Percentiles rank a stretch among this genome's conserved stretches.
These are phyloP conservation scores for Styela plicata DNA, from an alignment of 23 tunicate species.

Conservation along the genomic window DNA sequence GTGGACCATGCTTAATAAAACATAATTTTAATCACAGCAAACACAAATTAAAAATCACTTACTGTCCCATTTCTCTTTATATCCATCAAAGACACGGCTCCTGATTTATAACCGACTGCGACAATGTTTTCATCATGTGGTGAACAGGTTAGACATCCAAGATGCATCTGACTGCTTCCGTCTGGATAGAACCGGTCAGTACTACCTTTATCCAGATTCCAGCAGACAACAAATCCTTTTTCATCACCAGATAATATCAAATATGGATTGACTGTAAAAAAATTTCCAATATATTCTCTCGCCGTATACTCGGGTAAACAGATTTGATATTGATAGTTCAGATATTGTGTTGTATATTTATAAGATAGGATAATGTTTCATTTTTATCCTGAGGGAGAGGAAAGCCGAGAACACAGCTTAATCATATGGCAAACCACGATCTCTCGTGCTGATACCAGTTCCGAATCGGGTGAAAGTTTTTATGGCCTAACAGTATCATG, in stretches of 20 bases:
- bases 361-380: too few relatives aligned
- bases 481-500: too few relatives aligned
- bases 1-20: too few relatives aligned
- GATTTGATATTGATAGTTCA: too few relatives aligned
- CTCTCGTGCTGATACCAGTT: too few relatives aligned
- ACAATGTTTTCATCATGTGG: constrained; percentile 58
- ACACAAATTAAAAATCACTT: constrained; percentile 11
- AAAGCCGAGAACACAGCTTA: too few relatives aligned
- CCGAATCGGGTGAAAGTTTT: too few relatives aligned
- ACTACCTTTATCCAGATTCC: constrained; percentile 39
- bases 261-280: constrained; percentile 41
- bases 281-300: too few relatives aligned
- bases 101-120: constrained; percentile 79
- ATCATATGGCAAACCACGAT: too few relatives aligned
- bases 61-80: constrained; percentile 59
- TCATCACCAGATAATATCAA: constrained; percentile 83
- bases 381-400: too few relatives aligned
- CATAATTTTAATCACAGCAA: not conserved
- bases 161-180: constrained; percentile 40
- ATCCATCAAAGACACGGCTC: constrained; percentile 71
- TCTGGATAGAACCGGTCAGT: constrained; percentile 56
- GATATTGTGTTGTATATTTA: too few relatives aligned
- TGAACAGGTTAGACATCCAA: constrained; percentile 58
- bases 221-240: constrained; percentile 70
- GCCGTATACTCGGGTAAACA: too few relatives aligned